phyloP scores from a whole-genome alignment of 2,888 invertebrate species.

The Orthosia gracilis region DNA sequence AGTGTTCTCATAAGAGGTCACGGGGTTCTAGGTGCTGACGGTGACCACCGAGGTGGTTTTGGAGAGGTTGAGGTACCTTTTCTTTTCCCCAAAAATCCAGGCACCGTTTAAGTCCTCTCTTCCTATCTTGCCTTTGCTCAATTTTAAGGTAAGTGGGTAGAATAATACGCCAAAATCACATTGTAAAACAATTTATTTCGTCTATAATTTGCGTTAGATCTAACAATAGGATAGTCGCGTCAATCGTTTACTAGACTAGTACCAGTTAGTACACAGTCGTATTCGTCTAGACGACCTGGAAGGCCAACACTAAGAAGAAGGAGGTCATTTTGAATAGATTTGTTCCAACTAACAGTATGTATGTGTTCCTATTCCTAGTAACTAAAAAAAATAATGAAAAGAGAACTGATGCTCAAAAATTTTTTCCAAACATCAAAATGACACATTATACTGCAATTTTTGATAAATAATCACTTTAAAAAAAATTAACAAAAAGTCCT shows the following conservation, averaged over 20 bases:
- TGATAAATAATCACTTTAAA: too few species aligned
- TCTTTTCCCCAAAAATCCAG: too few species aligned
- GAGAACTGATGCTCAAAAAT: neutral
- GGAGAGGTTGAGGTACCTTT: too few species aligned
- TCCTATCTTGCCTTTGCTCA: too few species aligned
- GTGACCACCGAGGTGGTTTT: too few species aligned
- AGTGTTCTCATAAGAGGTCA: too few species aligned
- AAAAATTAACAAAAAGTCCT: too few species aligned
- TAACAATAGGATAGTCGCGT: slow-evolving; percentile 64
- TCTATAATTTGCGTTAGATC: slow-evolving; percentile 69
- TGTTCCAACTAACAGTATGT: slow-evolving; percentile 32
- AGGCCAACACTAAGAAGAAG: slow-evolving; percentile 53
- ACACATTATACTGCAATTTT: too few species aligned
- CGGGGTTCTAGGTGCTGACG: too few species aligned
- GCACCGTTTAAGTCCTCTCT: too few species aligned
- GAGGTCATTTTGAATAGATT: slow-evolving; percentile 47
- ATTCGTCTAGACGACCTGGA: slow-evolving; percentile 25
- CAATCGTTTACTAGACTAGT: slow-evolving; percentile 37
- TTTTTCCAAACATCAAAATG: too few species aligned
- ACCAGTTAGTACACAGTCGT: slow-evolving; percentile 40
- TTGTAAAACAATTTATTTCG: slow-evolving; percentile 75
- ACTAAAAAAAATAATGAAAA: neutral
- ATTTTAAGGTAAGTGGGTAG: too few species aligned
- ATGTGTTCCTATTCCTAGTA: slow-evolving; percentile 46
- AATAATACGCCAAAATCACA: slow-evolving; percentile 51